Conservation (phyloP, 2,113 vertebrate species). For the cattle (Bos taurus) region ARS-UCD2.0 NC_037328.1:81449501-81450000, state of each 20-base stretch:
- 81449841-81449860: background rate
- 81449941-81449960: background rate
- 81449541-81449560: background rate
- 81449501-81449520: background rate
- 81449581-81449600: background rate
- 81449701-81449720: background rate
- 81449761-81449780: background rate
- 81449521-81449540: background rate
- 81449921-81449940: background rate
- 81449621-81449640: background rate
- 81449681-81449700: background rate
- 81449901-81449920: background rate
- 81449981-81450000: background rate
- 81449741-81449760: background rate
- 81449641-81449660: background rate
- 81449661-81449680: background rate
- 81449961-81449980: background rate
- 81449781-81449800: background rate
- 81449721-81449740: background rate
- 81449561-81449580: background rate
- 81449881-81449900: background rate
- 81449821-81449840: background rate
- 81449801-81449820: background rate
- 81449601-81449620: background rate
- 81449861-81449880: background rate